phyloP scores from a whole-genome alignment of 1,140 invertebrate species.

The Cheumatopsyche charites region DNA sequence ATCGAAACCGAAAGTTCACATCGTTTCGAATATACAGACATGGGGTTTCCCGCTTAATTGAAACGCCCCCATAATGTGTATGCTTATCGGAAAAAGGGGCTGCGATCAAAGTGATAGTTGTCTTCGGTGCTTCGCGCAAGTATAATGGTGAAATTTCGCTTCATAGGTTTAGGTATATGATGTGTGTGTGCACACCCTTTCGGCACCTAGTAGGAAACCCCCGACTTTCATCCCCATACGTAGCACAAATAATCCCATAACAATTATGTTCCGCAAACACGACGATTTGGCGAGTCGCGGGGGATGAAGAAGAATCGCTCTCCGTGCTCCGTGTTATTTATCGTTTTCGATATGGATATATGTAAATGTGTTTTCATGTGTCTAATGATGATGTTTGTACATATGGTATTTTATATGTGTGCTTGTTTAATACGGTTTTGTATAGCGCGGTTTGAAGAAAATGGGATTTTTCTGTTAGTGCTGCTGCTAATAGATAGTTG shows the following conservation, averaged over 20 bases:
- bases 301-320: not conserved
- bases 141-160: too few relatives aligned
- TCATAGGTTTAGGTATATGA: too few relatives aligned
- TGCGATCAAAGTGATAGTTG: slow-evolving; percentile 19
- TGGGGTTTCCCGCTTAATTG: slow-evolving; percentile 1
- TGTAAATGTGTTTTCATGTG: not conserved
- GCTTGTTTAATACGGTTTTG: not conserved
- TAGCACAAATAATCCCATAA: slow-evolving; percentile 32
- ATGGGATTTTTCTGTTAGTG: too few relatives aligned
- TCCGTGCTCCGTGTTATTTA: not conserved
- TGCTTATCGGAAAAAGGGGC: not conserved
- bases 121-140: slow-evolving; percentile 3
- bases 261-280: slow-evolving; percentile 34
- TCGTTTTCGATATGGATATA: not conserved
- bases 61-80: slow-evolving; percentile 18
- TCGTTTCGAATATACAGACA: not conserved
- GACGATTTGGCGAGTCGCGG: slow-evolving; percentile 18
- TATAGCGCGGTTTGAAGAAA: not conserved
- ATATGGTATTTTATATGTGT: not conserved
- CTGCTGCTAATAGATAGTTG: too few relatives aligned
- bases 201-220: slow-evolving; percentile 14
- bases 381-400: not conserved
- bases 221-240: not conserved
- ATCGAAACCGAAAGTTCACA: not conserved
- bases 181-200: slow-evolving; percentile 12